A percentile compares a stretch with the other conserved stretches of the same genome.
phyloP scores from a whole-genome alignment of 1,140 invertebrate species.

The Drosophila triauraria region DNA sequence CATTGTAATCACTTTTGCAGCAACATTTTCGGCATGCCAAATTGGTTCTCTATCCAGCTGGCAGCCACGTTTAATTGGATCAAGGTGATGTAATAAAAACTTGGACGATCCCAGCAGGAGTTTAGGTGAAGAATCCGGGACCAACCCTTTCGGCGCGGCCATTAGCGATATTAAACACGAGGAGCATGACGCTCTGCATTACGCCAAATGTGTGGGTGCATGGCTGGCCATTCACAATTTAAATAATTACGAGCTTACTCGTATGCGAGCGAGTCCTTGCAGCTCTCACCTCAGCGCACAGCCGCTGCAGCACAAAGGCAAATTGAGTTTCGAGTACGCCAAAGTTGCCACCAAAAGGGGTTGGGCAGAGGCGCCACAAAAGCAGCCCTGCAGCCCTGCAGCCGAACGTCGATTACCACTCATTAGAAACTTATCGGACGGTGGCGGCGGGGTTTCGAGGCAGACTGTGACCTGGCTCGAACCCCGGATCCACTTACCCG shows the following conservation, averaged over 20 bases:
- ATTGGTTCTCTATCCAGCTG: constrained; percentile 7
- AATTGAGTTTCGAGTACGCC: constrained; percentile 53
- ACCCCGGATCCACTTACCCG: constrained; percentile 33
- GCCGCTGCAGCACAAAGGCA: constrained; percentile 28
- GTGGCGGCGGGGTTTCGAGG: constrained; percentile 15
- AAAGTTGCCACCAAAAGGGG: constrained; percentile 48
- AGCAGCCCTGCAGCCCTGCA: constrained; percentile 1
- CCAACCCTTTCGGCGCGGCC: constrained; percentile 11
- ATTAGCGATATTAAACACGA: constrained; percentile 38
- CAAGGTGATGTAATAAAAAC: constrained; percentile 8
- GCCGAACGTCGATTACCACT: constrained; percentile 57
- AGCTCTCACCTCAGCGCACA: constrained; percentile 41
- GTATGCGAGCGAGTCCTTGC: constrained; percentile 37
- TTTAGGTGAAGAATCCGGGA: constrained; percentile 19
- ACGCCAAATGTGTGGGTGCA: constrained; percentile 23
- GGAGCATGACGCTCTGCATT: constrained; percentile 35
- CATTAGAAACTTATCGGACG: constrained; percentile 62
- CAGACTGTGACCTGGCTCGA: constrained; percentile 21
- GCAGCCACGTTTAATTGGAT: constrained; percentile 40
- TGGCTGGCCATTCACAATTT: constrained; percentile 40
- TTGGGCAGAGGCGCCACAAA: not conserved
- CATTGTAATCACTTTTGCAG: constrained; percentile 21
- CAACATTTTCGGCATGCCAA: constrained; percentile 14
- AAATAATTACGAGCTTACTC: constrained; percentile 39
- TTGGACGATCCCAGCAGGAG: constrained; percentile 10